Evolutionary conservation across 2,888 invertebrate species (phyloP), one percentile per base, ranked within the genome.

Genomic region (Habroteleia sp.): DNA sequence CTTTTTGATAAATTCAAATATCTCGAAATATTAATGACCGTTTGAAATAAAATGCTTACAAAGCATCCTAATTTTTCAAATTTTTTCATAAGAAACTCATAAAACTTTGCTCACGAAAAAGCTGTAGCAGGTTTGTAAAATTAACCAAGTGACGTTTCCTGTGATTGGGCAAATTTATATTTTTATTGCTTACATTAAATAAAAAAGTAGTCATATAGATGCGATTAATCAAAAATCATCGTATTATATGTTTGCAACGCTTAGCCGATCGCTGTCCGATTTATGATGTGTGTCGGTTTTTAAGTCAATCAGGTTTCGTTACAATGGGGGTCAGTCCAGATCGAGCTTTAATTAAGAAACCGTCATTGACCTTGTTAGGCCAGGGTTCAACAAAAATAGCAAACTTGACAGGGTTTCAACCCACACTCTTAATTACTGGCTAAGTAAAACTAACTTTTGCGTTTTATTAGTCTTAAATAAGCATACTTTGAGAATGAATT

Each of bases 321-420:
- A 37, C 48, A 68, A 44, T 41, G 33, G 33, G 13, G 10, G 8
- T 48, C 41, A 42, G 25, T 35, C 27, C 17, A 35, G 33, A 48
- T 50, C 10, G 25, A 29, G 50, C 29, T 33, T 46, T 68, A 58
- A 68, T 68, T 68, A 48, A 68, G 29, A 58, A 68, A 50, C 42
- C 35, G 58, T 58, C 58, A 68, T 50, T 68, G 68, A 56, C 56
- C 68, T 68, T 68, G 68, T 68, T 68, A 68, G 41, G 37, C 20
- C 17, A 11, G 8, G 27, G 17, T 39, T 54, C 50, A 25, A 66
- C 39, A 8, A 29, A 46, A 66, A 56, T 46, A 66, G 39, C 46
- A 29, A 52, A 42, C 44, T 13, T 54, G 52, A 52, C 44, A 44
- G 50, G 23, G 7, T 11, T 20, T 25, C 63, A 17, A 11, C 29